Evolutionary conservation across 2,113 vertebrate species (phyloP), one percentile per base, ranked within the genome.

Genomic region (Neotoma lepida): DNA sequence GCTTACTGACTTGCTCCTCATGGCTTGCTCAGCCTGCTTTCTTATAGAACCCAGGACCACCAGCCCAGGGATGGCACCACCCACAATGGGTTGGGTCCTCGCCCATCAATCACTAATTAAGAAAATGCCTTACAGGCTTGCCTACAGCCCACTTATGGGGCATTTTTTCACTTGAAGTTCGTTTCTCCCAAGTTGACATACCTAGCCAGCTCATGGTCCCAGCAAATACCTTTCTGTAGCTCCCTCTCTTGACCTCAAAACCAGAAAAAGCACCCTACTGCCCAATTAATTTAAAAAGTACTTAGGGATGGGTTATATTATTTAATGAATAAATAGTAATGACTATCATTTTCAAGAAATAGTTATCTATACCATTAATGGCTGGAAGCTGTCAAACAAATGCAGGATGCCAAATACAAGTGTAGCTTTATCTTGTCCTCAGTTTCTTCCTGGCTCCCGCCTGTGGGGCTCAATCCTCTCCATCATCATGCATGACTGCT

Each of bases 311-410:
- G n/a, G n/a, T 66, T 88, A 46, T 64, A 4, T 77, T 82, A 18
- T 35, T 71, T 78, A 56, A 44, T 6, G 7, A 76, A 30, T 76
- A 76, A 51, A 39, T 66, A 5, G 41, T 41, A 68, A 39, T 30
- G 61, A n/a, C 49, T 71, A 39, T 70, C 17, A 20, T 76, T 77
- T 86, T 91, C 14, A 49, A 49, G 86, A 74, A 61, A 39, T 18
- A 35, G 18, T 54, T 22, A 8, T 22, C 2, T 30, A 13, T 0
- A 4, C 2, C 9, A 4, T 14, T 8, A 14, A 24, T n/a, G 41
- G n/a, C 4, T 33, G 44, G 61, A 73, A 20, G 30, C 46, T 41
- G 35, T 1, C 39, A 4, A 54, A 12, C 3, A 13, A n/a, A n/a
- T 20, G 0, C 1, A 0, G 39, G 74, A 14, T 12, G 14, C 51